Percentiles rank a stretch among this genome's conserved stretches.
These are phyloP conservation scores for Ceratina calcarata DNA, from an alignment of 1,140 invertebrate species.

Conservation along the genomic window DNA sequence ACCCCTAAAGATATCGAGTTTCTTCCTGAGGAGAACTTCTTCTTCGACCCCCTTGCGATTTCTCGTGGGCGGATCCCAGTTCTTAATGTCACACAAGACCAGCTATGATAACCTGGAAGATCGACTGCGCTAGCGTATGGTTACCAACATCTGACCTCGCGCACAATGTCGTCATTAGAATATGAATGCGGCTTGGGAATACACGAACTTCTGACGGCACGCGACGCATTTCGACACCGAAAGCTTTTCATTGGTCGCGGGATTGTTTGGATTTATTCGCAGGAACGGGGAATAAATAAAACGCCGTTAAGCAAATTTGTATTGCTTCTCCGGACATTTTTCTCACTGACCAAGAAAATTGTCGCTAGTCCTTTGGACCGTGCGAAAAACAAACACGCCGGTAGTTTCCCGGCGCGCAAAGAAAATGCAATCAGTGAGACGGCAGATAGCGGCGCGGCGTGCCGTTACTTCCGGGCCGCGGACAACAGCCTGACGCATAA, in stretches of 20 bases:
- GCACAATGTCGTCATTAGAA: constrained; percentile 77
- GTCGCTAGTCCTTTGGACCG: constrained; percentile 33
- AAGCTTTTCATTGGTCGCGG: no score
- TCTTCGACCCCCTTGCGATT: constrained; percentile 33
- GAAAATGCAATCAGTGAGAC: constrained; percentile 71
- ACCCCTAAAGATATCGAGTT: constrained; percentile 25
- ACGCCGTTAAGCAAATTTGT: neutral
- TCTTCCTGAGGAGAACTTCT: constrained; percentile 33
- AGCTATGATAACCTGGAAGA: constrained; percentile 61
- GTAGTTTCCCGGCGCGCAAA: constrained; percentile 37
- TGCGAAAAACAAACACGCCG: constrained; percentile 49
- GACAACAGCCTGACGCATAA: constrained; percentile 80
- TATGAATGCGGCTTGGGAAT: constrained; percentile 72
- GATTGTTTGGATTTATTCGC: neutral
- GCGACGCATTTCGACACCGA: constrained; percentile 59
- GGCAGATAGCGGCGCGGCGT: constrained; percentile 72
- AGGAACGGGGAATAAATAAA: neutral
- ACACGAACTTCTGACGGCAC: constrained; percentile 65
- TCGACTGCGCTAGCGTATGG: constrained; percentile 70
- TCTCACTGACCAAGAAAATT: constrained; percentile 13
- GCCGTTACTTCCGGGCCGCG: constrained; percentile 73
- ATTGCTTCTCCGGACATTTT: constrained; percentile 6
- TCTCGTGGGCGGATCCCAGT: constrained; percentile 71
- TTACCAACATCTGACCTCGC: constrained; percentile 77
- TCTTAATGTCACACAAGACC: constrained; percentile 68